Evolutionary conservation across 2,888 invertebrate species (phyloP).

Genomic region (Cerastis rubricosa): DNA sequence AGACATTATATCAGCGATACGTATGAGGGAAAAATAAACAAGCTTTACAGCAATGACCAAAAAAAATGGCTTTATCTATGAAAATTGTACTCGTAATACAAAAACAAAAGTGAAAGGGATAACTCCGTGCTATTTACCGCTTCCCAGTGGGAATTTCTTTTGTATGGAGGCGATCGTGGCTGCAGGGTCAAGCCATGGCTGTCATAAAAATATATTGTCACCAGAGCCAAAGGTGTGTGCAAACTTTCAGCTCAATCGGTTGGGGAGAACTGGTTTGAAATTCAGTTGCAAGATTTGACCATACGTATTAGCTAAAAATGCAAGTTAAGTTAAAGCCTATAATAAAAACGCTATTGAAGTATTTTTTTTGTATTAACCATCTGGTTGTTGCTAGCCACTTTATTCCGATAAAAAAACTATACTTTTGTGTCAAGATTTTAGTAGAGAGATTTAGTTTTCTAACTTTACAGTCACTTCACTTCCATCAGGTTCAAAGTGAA

Average conservation of each 20-base stretch:
- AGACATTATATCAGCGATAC: background rate
- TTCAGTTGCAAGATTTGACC: background rate
- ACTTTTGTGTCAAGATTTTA: background rate
- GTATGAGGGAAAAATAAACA: background rate
- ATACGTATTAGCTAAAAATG: background rate
- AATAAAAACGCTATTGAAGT: background rate
- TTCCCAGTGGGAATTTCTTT: background rate
- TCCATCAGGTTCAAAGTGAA: background rate
- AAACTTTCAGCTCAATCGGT: background rate
- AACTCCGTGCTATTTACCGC: background rate
- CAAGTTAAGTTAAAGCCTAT: background rate
- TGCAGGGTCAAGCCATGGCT: background rate
- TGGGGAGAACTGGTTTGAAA: background rate
- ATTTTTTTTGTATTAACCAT: background rate
- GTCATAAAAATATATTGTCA: background rate
- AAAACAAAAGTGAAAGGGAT: background rate
- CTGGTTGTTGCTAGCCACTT: background rate
- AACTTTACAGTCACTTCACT: background rate
- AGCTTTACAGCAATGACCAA: background rate
- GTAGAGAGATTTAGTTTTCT: background rate
- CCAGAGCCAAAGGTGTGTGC: background rate
- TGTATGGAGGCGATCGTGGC: background rate
- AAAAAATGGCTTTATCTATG: background rate
- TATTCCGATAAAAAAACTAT: background rate
- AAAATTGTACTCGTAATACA: background rate